phyloP scores from a whole-genome alignment of 2,113 vertebrate species.

The Mystacornis crossleyi region DNA sequence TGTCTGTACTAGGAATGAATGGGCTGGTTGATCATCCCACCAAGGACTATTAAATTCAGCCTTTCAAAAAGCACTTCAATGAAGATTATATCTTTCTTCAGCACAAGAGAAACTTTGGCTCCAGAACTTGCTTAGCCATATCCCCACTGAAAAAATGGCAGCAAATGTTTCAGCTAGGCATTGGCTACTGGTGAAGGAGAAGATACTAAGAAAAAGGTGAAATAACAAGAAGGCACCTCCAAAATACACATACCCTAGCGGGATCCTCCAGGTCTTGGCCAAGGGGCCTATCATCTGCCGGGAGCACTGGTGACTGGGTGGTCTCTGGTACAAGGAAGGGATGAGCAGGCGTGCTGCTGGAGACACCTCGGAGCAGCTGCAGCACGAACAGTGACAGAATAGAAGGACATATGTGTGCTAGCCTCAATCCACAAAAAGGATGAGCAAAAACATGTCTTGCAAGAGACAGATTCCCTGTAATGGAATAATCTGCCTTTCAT shows the following conservation, averaged over 20 bases:
- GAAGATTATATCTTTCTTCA: background rate
- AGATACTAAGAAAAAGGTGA: background rate
- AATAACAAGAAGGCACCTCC: background rate
- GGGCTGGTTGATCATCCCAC: background rate
- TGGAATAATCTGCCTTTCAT: background rate
- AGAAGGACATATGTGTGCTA: background rate
- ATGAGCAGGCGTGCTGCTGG: slow-evolving; percentile 74
- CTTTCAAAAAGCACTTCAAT: background rate
- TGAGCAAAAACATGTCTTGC: background rate
- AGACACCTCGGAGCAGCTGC: slow-evolving; percentile 58
- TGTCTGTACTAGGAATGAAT: background rate
- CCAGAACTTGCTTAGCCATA: background rate
- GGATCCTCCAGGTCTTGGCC: background rate
- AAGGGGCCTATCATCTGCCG: background rate
- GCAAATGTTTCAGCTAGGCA: background rate
- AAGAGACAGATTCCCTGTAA: background rate
- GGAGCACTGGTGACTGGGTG: slow-evolving; percentile 32
- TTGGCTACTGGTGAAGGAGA: background rate
- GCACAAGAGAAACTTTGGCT: background rate
- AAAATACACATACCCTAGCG: background rate
- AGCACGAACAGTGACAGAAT: background rate
- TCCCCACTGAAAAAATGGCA: background rate
- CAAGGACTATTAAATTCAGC: background rate
- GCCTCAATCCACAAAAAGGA: background rate
- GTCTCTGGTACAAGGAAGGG: slow-evolving; percentile 24